Conservation (phyloP, 2,888 invertebrate genomes). For the Diaperis boleti region DNA sequence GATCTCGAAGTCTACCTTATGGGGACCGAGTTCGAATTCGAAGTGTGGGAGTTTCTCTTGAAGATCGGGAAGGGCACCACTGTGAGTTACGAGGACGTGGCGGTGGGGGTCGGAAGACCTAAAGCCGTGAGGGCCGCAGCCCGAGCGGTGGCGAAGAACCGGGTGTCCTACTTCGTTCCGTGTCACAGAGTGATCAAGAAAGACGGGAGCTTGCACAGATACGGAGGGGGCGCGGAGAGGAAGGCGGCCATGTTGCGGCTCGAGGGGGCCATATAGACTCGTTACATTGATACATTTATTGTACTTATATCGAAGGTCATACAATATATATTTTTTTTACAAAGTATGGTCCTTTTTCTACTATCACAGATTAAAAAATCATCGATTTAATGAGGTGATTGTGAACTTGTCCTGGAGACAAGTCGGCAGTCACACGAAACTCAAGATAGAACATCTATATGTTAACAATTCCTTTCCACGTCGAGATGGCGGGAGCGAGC, state of each 20-base stretch:
- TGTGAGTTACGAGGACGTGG: conserved; percentile 59
- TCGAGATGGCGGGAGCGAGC: conserved; percentile 40
- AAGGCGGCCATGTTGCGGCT: conserved; percentile 57
- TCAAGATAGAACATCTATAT: conserved; percentile 49
- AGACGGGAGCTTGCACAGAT: conserved; percentile 57
- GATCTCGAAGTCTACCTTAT: conserved; percentile 53
- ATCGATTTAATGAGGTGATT: conserved; percentile 42
- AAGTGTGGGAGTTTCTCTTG: conserved; percentile 60
- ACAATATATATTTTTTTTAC: conserved; percentile 61
- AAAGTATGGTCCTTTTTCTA: conserved; percentile 67
- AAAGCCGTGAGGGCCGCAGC: conserved; percentile 62
- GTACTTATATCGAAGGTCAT: conserved; percentile 60
- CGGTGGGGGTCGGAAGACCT: conserved; percentile 58
- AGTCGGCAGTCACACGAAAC: conserved; percentile 27
- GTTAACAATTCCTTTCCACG: conserved; percentile 59
- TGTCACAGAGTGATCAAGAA: conserved; percentile 63
- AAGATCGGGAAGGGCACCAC: conserved; percentile 58
- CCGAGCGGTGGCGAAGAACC: conserved; percentile 62
- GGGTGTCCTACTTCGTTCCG: conserved; percentile 60
- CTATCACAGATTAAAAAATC: conserved; percentile 68
- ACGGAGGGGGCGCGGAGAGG: conserved; percentile 55
- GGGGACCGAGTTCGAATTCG: conserved; percentile 60
- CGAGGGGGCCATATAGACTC: conserved; percentile 51
- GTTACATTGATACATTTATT: conserved; percentile 65
- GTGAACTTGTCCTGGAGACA: conserved; percentile 5